Conservation (phyloP, 2,888 invertebrate species). For the Stenoptilia bipunctidactyla region DNA sequence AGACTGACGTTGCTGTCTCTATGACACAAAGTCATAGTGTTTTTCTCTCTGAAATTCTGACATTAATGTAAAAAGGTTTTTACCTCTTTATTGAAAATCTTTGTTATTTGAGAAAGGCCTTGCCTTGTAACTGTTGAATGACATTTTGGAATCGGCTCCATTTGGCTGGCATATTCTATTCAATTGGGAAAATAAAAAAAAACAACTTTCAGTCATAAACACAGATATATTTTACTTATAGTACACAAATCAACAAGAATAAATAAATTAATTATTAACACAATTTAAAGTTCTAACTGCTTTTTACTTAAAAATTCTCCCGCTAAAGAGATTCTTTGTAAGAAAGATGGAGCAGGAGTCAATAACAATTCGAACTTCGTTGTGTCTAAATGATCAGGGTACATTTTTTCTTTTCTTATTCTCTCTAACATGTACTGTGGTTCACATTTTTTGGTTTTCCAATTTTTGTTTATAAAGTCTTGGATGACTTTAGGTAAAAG, state of each 20-base stretch:
- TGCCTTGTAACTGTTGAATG: too few relatives aligned
- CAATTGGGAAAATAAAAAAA: too few relatives aligned
- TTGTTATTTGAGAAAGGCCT: too few relatives aligned
- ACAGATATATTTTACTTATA: too few relatives aligned
- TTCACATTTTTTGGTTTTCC: constrained; percentile 73
- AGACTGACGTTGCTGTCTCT: too few relatives aligned
- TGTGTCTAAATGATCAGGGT: constrained; percentile 72
- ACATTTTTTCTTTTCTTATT: constrained; percentile 73
- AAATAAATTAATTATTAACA: background rate
- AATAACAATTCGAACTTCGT: constrained; percentile 77
- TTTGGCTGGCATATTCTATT: too few relatives aligned
- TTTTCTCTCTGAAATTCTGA: too few relatives aligned
- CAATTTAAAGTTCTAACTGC: constrained; percentile 37
- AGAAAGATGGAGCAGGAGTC: constrained; percentile 85
- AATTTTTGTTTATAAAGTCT: constrained; percentile 64
- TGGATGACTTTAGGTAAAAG: constrained; percentile 71
- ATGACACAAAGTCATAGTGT: too few relatives aligned
- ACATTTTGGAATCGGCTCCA: too few relatives aligned
- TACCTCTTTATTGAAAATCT: too few relatives aligned
- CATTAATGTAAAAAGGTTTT: too few relatives aligned
- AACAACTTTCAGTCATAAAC: too few relatives aligned
- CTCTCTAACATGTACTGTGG: constrained; percentile 79
- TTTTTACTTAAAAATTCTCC: constrained; percentile 78
- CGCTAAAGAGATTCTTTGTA: constrained; percentile 81
- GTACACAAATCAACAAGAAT: constrained; percentile 10